phyloP scores from a whole-genome alignment of 2,113 vertebrate genomes.

The Carettochelys insculpta region DNA sequence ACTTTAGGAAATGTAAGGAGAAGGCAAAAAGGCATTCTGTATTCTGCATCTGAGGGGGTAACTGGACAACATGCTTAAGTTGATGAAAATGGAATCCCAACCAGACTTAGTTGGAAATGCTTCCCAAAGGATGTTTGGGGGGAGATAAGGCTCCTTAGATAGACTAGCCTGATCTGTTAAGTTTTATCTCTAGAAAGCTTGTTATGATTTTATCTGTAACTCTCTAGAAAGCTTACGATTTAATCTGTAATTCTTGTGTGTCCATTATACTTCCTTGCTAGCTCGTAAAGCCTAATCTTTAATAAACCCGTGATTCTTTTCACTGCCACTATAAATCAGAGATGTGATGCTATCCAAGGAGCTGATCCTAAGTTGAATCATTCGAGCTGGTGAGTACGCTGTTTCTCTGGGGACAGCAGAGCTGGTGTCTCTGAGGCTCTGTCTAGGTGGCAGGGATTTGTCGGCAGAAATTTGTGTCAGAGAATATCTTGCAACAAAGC shows the following conservation, averaged over 20 bases:
- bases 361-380: neutral
- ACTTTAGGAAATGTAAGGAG: neutral
- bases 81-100: neutral
- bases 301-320: neutral
- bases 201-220: neutral
- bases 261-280: neutral
- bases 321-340: neutral
- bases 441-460: too few relatives aligned
- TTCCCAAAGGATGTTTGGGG: neutral
- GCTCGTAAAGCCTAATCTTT: neutral
- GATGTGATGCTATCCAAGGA: neutral
- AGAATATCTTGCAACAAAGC: too few relatives aligned
- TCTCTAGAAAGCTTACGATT: neutral
- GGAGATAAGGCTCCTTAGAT: neutral
- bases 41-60: neutral
- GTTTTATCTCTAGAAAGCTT: too few relatives aligned
- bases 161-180: neutral
- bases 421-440: too few relatives aligned
- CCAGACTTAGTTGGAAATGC: neutral
- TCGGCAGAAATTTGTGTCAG: too few relatives aligned
- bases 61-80: neutral
- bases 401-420: neutral
- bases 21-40: neutral
- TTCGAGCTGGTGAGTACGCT: neutral
- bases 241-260: neutral